Evolutionary conservation across 2,888 invertebrate species (phyloP).

Genomic region (Micoletzkya japonica): DNA sequence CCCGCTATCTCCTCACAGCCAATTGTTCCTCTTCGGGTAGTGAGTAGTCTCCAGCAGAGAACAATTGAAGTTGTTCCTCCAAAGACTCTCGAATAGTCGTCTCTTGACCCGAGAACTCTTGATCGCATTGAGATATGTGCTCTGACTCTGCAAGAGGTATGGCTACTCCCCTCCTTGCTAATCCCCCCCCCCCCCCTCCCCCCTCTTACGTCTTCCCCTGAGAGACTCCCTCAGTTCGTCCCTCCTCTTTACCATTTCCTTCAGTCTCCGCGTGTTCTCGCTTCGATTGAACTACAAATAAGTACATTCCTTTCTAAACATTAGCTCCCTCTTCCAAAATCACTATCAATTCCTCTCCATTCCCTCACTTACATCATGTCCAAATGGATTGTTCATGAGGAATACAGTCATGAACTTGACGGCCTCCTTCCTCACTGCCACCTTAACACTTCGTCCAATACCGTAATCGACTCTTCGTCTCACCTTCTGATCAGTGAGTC

Average conservation of each 20-base stretch:
- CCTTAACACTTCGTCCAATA: conserved; percentile 54
- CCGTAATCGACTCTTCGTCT: not conserved
- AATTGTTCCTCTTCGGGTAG: not conserved
- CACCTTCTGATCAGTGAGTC: conserved; percentile 13
- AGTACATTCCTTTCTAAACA: not conserved
- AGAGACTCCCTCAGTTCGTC: not conserved
- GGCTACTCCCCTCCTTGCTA: not conserved
- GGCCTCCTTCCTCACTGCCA: conserved; percentile 82
- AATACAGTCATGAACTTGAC: conserved; percentile 77
- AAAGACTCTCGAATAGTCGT: not conserved
- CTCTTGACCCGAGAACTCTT: not conserved
- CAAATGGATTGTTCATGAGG: conserved; percentile 80
- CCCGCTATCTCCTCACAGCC: not conserved
- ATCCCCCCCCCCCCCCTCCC: not conserved
- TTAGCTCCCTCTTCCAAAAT: not conserved
- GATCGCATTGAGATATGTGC: not conserved
- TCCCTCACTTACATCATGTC: conserved; percentile 46
- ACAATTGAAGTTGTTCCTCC: not conserved
- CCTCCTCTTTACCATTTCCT: not conserved
- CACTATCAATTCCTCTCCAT: not conserved
- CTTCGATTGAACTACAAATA: not conserved
- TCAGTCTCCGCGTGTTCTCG: not conserved
- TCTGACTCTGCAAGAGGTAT: not conserved
- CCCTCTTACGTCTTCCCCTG: too few relatives aligned
- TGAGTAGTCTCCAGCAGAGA: not conserved